These are phyloP conservation scores for Onthophagus taurus DNA, from an alignment of 1,140 invertebrate genomes.

Conservation along the genomic window DNA sequence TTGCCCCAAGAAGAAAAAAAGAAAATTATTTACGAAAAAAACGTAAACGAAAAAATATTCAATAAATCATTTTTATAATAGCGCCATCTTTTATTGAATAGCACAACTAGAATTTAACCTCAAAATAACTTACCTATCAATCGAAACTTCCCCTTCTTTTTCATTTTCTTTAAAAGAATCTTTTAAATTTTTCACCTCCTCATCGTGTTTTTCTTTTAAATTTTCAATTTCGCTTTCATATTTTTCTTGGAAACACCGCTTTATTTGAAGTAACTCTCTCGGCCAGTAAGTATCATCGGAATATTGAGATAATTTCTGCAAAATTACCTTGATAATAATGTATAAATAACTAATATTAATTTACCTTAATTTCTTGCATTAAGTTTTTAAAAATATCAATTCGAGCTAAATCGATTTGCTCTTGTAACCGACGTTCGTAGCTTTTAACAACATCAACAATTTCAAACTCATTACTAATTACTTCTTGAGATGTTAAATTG, in stretches of 20 bases:
- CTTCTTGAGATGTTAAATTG: constrained; percentile 41
- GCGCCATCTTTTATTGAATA: too few species aligned
- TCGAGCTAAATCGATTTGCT: constrained; percentile 48
- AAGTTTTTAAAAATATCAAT: constrained; percentile 49
- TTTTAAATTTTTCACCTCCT: constrained; percentile 44
- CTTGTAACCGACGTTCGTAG: constrained; percentile 43
- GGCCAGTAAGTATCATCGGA: constrained; percentile 58
- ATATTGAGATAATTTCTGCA: constrained; percentile 42
- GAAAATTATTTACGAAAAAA: too few species aligned
- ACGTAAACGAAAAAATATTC: too few species aligned
- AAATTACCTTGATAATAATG: neutral
- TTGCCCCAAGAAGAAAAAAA: too few species aligned
- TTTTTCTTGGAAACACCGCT: constrained; percentile 56
- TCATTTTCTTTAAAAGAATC: too few species aligned
- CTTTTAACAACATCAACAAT: constrained; percentile 39
- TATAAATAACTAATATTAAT: neutral
- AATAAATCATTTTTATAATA: too few species aligned
- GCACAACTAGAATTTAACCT: too few species aligned
- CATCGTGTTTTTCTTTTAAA: constrained; percentile 34
- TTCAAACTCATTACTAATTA: too few species aligned
- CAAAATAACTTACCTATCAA: too few species aligned
- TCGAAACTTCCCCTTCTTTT: too few species aligned
- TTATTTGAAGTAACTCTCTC: constrained; percentile 52
- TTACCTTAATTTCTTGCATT: constrained; percentile 52
- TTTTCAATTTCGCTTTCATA: constrained; percentile 43